Base-by-base conservation (phyloP, 2,113 vertebrate species). In the Ancistrus triradiatus region DNA sequence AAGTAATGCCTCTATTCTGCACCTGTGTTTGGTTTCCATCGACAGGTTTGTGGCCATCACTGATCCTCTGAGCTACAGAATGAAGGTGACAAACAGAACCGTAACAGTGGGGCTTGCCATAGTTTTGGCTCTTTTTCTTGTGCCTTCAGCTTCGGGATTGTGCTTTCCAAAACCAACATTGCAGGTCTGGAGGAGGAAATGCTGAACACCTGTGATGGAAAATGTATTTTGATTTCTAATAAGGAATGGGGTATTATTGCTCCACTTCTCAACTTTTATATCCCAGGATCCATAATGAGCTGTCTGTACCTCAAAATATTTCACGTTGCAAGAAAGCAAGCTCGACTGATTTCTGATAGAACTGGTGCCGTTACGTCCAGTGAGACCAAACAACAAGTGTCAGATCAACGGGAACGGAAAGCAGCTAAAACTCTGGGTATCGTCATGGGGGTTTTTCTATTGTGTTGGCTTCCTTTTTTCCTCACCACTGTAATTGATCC, bases 1-100 rank as follows among this genome's bases (percentile, higher is more conserved):
- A 1, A 59, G 68, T 15, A 63, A 63, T 17, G 62, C 73, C 1
- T 78, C 74, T 3, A 65, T 76, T 18, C 31, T 67, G 15, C 68
- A 66, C 59, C 38, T 76, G 11, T 57, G 62, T 56, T 69, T 70
- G 47, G 73, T 78, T 27, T 46, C 77, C 46, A 25, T 76, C 21
- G 77, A 78, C 43, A 69, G 77, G 8, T 76, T 66, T 33, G 18
- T 58, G 38, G 77, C 77, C 13, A 68, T 78, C 15, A 74, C 65
- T 33, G 55, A 76, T 52, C 71, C 73, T 38, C 46, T 75, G 21
- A 63, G 46, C 5, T 72, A 72, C 40, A 67, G 11, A 35, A 21
- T 50, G 19, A 65, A 38, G 19, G 42, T 75, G 2, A 78, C 73
- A 1, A 50, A 63, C 33, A 61, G 1, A n/a, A 77, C 17, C 25